Evolutionary conservation across 2,888 invertebrate species (phyloP).

Genomic region (Tyria jacobaeae): DNA sequence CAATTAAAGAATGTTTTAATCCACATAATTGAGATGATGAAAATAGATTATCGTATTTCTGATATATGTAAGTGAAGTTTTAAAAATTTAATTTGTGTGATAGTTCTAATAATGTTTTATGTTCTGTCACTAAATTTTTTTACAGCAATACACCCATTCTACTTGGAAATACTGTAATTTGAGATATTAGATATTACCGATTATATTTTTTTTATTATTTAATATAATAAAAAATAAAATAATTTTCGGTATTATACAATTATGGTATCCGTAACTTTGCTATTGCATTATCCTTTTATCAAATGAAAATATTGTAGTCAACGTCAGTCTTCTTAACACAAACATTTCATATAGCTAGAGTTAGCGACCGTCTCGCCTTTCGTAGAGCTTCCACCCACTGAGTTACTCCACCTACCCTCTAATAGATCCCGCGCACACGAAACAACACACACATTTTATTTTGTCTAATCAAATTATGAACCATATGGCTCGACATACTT

Average conservation of each 20-base stretch:
- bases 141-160: too few species aligned
- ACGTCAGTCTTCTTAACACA: slow-evolving; percentile 15
- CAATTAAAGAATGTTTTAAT: background rate
- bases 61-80: background rate
- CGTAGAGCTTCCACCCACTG: slow-evolving; percentile 67
- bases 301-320: background rate
- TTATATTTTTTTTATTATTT: too few species aligned
- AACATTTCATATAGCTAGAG: slow-evolving; percentile 32
- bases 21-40: background rate
- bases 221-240: background rate
- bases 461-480: background rate
- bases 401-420: slow-evolving; percentile 47
- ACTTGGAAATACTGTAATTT: too few species aligned
- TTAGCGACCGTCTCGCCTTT: slow-evolving; percentile 30
- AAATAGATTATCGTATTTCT: background rate
- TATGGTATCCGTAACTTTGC: background rate
- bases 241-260: background rate
- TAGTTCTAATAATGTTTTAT: background rate
- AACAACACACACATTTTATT: slow-evolving; percentile 1
- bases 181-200: too few species aligned
- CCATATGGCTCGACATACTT: too few species aligned
- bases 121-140: background rate
- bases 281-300: background rate
- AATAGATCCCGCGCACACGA: slow-evolving; percentile 38
- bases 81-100: background rate